Evolutionary conservation across 2,113 vertebrate genomes (phyloP).

Genomic region (Struthidea cinerea): DNA sequence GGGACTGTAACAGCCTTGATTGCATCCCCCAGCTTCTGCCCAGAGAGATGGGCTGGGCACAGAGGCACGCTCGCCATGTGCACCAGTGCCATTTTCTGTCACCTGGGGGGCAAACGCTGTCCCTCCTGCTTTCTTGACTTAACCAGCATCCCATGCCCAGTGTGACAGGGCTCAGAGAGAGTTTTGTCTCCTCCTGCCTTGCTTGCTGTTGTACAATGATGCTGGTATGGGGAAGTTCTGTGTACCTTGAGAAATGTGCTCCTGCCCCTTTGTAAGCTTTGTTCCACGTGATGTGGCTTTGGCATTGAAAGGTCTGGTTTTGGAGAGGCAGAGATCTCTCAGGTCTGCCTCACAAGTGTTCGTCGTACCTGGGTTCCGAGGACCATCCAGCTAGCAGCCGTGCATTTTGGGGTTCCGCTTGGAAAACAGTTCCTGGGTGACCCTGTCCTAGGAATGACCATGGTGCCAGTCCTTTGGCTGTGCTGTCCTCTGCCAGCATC

Average conservation of each 20-base stretch:
- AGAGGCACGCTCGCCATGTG: accelerated
- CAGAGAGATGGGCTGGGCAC: not conserved
- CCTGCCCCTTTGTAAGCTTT: not conserved
- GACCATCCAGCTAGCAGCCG: not conserved
- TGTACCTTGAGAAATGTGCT: not conserved
- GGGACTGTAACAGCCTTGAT: not conserved
- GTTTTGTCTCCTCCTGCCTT: not conserved
- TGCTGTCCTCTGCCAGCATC: not conserved
- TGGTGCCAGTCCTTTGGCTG: not conserved
- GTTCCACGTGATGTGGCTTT: accelerated
- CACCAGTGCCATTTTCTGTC: not conserved
- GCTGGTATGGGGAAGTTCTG: not conserved
- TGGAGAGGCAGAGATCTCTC: not conserved
- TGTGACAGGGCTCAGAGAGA: not conserved
- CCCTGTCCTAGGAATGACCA: not conserved
- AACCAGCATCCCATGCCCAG: not conserved
- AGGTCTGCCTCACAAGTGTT: accelerated
- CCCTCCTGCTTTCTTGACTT: not conserved
- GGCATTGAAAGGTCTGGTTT: not conserved
- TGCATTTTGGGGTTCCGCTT: not conserved
- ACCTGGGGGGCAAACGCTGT: not conserved
- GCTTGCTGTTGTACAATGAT: not conserved
- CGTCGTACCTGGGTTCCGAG: not conserved
- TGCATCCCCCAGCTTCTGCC: not conserved
- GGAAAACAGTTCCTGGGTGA: not conserved